Conservation (phyloP, 2,113 vertebrate species). For the Sphaerodactylus townsendi region DNA sequence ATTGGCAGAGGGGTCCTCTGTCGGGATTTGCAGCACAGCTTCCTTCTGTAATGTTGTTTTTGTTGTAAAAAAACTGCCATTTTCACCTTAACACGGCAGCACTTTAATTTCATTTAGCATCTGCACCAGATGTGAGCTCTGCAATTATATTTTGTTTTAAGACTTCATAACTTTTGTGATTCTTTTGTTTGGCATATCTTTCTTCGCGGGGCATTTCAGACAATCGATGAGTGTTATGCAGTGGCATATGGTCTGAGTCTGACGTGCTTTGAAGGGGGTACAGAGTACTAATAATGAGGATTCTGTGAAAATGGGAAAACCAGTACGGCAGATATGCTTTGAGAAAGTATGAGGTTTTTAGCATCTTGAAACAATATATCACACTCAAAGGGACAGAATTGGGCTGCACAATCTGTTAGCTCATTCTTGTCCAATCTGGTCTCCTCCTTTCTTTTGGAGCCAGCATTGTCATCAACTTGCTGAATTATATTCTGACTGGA, state of each 20-base stretch:
- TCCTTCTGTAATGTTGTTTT: constrained; percentile 57
- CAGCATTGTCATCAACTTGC: constrained; percentile 82
- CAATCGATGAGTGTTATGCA: constrained; percentile 81
- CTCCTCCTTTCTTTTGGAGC: constrained; percentile 85
- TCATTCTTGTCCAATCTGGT: constrained; percentile 87
- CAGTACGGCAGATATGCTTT: constrained; percentile 81
- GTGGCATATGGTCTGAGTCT: constrained; percentile 85
- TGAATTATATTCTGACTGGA: constrained; percentile 86
- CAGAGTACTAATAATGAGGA: constrained; percentile 83
- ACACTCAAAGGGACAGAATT: constrained; percentile 83
- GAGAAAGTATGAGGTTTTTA: constrained; percentile 80
- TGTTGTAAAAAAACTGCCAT: constrained; percentile 63
- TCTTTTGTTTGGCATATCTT: constrained; percentile 72
- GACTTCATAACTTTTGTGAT: constrained; percentile 72
- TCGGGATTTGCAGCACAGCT: constrained; percentile 50
- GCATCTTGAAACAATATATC: constrained; percentile 88
- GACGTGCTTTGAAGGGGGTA: constrained; percentile 84
- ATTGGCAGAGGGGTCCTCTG: constrained; percentile 44
- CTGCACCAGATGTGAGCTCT: constrained; percentile 74
- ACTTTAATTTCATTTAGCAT: constrained; percentile 76
- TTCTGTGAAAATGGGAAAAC: constrained; percentile 82
- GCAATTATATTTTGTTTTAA: constrained; percentile 74
- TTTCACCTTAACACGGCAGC: constrained; percentile 70
- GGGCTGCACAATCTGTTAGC: constrained; percentile 84
- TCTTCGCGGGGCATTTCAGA: constrained; percentile 74